Conservation (phyloP, 2,888 invertebrate species). For the Drosophila anomelani region DNA sequence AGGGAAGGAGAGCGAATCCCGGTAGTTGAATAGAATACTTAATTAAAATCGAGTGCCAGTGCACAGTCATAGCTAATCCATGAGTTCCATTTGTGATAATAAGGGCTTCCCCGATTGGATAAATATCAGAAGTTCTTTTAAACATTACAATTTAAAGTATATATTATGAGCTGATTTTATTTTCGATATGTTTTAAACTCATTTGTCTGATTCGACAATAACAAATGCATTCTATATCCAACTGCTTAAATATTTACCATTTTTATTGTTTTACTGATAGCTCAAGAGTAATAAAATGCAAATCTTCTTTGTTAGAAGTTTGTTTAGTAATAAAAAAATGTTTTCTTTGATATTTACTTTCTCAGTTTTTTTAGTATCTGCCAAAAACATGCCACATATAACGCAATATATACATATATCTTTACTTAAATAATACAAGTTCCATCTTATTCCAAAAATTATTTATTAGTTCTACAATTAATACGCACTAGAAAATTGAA, state of each 20-base stretch:
- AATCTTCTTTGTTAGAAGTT: background rate
- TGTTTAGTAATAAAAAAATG: background rate
- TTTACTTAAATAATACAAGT: background rate
- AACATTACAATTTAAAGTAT: too few relatives aligned
- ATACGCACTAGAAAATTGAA: background rate
- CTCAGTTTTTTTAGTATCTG: background rate
- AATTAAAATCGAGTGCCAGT: conserved; percentile 17
- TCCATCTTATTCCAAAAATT: background rate
- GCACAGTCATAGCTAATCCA: background rate
- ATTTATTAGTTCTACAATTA: too few relatives aligned
- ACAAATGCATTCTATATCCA: background rate
- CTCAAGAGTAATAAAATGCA: background rate
- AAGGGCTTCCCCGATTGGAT: conserved; percentile 4
- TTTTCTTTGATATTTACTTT: background rate
- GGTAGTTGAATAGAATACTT: conserved; percentile 33
- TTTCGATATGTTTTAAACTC: too few relatives aligned
- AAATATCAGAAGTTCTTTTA: too few relatives aligned
- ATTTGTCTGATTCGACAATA: background rate
- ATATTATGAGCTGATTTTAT: too few relatives aligned
- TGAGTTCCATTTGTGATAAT: conserved; percentile 7
- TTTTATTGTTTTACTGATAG: background rate
- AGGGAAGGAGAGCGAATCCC: conserved; percentile 34
- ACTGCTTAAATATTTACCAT: background rate
- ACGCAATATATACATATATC: background rate
- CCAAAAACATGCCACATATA: background rate